Base-by-base conservation (phyloP, 2,888 invertebrate genomes). In the Xestia c-nigrum region DNA sequence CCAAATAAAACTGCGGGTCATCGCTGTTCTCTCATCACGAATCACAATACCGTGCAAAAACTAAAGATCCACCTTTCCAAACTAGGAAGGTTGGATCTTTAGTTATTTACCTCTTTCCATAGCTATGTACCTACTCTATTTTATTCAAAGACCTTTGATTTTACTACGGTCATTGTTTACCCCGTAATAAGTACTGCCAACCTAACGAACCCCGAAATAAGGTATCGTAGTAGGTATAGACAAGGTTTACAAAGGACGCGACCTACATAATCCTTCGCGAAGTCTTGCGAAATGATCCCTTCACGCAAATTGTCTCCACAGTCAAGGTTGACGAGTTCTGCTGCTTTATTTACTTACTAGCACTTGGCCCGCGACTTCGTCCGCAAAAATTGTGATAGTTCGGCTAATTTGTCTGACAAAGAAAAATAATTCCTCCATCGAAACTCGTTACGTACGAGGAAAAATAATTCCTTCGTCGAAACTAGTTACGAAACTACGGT, bases 221-320 rank as follows among this genome's bases (percentile, higher is more conserved):
- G 63, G 6, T 63, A 63, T 12, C 12, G 40, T 40, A 40, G 6
- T 21, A n/a, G 10, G 21, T 63, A 5, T 57, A 68, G 50, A 21
- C 12, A 72, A 72, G 24, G 46, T 59, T 40, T 47, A 31, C 59
- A 52, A 76, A 55, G 50, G 46, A 43, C 69, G 31, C 43, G 76
- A 65, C 81, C 72, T 72, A 84, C 71, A 47, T 72, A 50, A 68
- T 73, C 9, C 19, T 69, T 64, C 43, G 72, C 66, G 69, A 46
- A 80, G 24, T 31, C 72, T 85, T 85, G 76, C 77, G 80, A 75
- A 85, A 85, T 52, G 46, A 31, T 77, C 83, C 85, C 75, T 77
- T 85, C 85, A 66, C 73, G 77, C 65, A 66, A 73, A 77, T 74
- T 72, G 24, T 79, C 63, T 24, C 63, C 24, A 38, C 64, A n/a